Conservation (phyloP, 2,888 invertebrate species). For the Uropetala carovei region DNA sequence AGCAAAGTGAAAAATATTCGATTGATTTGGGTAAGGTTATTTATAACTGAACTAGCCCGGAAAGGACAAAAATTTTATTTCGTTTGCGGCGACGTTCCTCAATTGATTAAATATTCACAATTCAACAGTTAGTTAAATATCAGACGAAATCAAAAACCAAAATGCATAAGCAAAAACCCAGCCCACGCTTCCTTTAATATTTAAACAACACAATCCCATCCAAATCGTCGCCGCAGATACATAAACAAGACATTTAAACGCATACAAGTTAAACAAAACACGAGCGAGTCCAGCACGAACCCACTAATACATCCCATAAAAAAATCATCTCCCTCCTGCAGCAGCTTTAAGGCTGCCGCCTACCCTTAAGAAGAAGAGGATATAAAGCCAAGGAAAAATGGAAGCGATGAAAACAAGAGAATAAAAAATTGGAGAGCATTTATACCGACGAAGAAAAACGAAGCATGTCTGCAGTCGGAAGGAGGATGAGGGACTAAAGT, state of each 20-base stretch:
- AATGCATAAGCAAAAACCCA: too few species aligned
- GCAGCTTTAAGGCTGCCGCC: slow-evolving; percentile 2
- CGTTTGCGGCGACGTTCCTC: too few species aligned
- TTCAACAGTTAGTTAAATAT: too few species aligned
- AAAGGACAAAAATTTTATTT: too few species aligned
- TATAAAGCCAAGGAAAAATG: not conserved
- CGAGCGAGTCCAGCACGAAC: not conserved
- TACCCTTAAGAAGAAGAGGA: not conserved
- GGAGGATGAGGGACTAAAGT: not conserved
- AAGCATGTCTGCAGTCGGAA: not conserved
- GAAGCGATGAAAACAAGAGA: slow-evolving; percentile 44
- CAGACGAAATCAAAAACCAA: too few species aligned
- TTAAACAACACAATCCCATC: too few species aligned
- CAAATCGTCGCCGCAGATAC: not conserved
- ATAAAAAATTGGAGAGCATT: slow-evolving; percentile 54
- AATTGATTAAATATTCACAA: too few species aligned
- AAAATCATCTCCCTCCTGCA: not conserved
- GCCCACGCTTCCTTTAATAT: too few species aligned
- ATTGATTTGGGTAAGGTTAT: too few species aligned
- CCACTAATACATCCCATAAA: not conserved
- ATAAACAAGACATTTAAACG: not conserved
- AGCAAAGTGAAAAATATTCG: too few species aligned
- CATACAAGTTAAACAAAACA: not conserved
- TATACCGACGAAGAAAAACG: slow-evolving; percentile 29
- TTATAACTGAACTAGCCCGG: too few species aligned